phyloP scores from a whole-genome alignment of 2,888 invertebrate species.

The Diogma glabrata region DNA sequence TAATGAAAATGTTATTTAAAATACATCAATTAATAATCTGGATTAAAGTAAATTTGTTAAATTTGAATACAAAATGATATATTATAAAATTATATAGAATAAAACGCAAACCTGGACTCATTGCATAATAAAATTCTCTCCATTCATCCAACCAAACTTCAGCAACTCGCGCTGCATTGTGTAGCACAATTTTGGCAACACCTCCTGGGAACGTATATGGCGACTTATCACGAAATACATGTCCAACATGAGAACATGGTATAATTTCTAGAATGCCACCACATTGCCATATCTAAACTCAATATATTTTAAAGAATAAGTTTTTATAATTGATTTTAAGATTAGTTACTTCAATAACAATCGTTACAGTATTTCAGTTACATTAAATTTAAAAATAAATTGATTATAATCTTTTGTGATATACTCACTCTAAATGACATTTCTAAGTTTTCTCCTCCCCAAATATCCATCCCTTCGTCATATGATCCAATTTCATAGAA shows the following conservation, averaged over 20 bases:
- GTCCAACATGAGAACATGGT: conserved; percentile 92
- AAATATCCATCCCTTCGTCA: conserved; percentile 99
- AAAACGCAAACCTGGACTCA: conserved; percentile 85
- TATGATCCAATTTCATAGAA: conserved; percentile 97
- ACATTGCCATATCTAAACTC: conserved; percentile 84
- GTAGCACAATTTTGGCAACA: conserved; percentile 89
- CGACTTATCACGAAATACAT: conserved; percentile 95
- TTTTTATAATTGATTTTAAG: not conserved
- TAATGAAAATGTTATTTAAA: too few species aligned
- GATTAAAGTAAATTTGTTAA: too few species aligned
- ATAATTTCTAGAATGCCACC: conserved; percentile 90
- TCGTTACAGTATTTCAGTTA: conserved; percentile 7
- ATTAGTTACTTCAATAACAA: too few species aligned
- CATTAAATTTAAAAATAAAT: conserved; percentile 11
- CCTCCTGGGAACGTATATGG: conserved; percentile 99
- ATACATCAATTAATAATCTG: too few species aligned
- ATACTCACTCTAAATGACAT: conserved; percentile 40
- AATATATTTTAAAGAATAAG: not conserved
- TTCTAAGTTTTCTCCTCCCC: conserved; percentile 60
- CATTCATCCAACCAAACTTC: conserved; percentile 99
- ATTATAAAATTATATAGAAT: too few species aligned
- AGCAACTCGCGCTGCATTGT: conserved; percentile 96
- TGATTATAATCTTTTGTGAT: conserved; percentile 1
- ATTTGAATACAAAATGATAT: too few species aligned
- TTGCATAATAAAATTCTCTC: conserved; percentile 98